Percentiles rank a stretch among this genome's conserved stretches.
These are phyloP conservation scores for Pemphredon lugubris DNA, from an alignment of 2,888 invertebrate genomes.

Conservation along the genomic window DNA sequence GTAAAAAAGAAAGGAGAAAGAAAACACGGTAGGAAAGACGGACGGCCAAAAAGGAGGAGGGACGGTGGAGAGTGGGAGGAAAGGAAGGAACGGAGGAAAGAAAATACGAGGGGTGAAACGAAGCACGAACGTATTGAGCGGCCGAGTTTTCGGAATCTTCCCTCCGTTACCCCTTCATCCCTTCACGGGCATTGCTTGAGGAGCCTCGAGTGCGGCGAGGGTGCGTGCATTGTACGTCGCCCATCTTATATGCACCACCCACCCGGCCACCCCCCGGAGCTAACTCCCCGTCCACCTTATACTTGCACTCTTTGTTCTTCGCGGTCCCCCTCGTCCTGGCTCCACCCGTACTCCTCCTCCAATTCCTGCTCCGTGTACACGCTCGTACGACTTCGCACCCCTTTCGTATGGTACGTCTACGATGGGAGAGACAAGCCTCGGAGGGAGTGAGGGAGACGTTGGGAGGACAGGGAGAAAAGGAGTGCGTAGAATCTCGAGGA, in stretches of 20 bases:
- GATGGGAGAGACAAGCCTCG: constrained; percentile 60
- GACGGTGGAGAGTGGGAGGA: too few species aligned
- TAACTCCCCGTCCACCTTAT: constrained; percentile 76
- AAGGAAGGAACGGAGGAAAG: constrained; percentile 54
- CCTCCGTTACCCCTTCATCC: constrained; percentile 66
- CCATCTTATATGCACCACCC: constrained; percentile 81
- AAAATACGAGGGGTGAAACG: constrained; percentile 65
- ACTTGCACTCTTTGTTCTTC: constrained; percentile 80
- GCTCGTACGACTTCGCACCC: constrained; percentile 79
- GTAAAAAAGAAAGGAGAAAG: constrained; percentile 20
- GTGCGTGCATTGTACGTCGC: constrained; percentile 79
- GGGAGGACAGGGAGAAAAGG: constrained; percentile 48
- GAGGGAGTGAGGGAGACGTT: constrained; percentile 49
- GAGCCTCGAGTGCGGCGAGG: constrained; percentile 79
- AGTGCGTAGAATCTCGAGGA: constrained; percentile 70
- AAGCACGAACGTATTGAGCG: constrained; percentile 76
- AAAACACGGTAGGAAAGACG: constrained; percentile 1
- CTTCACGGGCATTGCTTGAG: constrained; percentile 76
- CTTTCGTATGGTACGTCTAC: constrained; percentile 70
- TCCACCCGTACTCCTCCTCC: constrained; percentile 66
- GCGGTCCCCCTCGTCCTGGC: constrained; percentile 71
- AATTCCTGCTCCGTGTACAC: constrained; percentile 70
- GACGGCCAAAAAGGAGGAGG: constrained; percentile 3
- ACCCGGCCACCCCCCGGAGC: constrained; percentile 67
- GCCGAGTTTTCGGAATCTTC: constrained; percentile 78